Percentiles rank a stretch among this genome's conserved stretches.
These are phyloP conservation scores for Oryctes rhinoceros DNA, from an alignment of 1,140 invertebrate genomes.

Conservation along the genomic window DNA sequence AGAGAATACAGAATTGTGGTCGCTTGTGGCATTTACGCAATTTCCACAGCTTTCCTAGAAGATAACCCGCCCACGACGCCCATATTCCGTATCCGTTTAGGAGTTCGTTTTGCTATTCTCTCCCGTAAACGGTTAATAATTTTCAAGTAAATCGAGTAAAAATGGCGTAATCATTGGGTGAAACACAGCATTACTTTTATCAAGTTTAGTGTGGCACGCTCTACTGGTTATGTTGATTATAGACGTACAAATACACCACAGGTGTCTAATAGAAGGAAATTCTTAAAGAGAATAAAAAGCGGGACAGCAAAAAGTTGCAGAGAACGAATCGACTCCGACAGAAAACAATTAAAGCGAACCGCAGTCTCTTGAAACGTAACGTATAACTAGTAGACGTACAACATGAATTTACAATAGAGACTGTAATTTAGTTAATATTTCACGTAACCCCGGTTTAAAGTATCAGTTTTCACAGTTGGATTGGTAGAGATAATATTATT, in stretches of 20 bases:
- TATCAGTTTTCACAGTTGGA: conserved; percentile 25
- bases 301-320: neutral
- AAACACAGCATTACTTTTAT: conserved; percentile 31
- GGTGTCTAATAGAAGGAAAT: conserved; percentile 37
- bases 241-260: conserved; percentile 32
- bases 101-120: conserved; percentile 3
- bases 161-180: conserved; percentile 26
- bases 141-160: conserved; percentile 30
- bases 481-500: conserved; percentile 15
- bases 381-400: conserved; percentile 24
- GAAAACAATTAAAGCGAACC: conserved; percentile 30
- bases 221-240: conserved; percentile 34
- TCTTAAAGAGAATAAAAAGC: conserved; percentile 30
- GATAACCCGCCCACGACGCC: conserved; percentile 15
- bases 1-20: neutral
- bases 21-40: conserved; percentile 11
- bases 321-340: conserved; percentile 17
- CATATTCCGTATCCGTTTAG: neutral
- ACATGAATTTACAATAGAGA: conserved; percentile 25
- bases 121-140: conserved; percentile 35
- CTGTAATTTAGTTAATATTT: conserved; percentile 30
- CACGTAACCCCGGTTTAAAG: conserved; percentile 7
- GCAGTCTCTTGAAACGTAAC: conserved; percentile 25
- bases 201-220: conserved; percentile 31
- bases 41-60: conserved; percentile 25